These are phyloP conservation scores for Leucophenga montana DNA, from an alignment of 2,888 invertebrate genomes.

Conservation along the genomic window DNA sequence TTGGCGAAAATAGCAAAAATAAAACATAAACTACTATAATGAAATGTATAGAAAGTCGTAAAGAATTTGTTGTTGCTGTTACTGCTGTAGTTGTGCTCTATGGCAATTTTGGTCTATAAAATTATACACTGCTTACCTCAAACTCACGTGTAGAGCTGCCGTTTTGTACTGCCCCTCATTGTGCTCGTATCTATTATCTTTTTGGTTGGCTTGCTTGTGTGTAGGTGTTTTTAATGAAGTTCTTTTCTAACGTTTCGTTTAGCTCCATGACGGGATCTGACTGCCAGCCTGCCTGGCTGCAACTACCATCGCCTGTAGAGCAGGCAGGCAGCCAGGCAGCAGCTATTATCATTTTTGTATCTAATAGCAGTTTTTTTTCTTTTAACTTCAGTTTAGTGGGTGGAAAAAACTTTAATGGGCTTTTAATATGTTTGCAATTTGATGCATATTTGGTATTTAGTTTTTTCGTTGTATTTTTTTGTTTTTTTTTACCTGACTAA, in stretches of 20 bases:
- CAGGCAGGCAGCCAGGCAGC: slow-evolving; percentile 29
- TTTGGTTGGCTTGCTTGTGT: neutral
- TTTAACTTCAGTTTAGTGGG: slow-evolving; percentile 2
- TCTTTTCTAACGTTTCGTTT: neutral
- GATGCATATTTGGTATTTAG: slow-evolving; percentile 39
- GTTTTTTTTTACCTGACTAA: neutral
- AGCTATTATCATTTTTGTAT: slow-evolving; percentile 27
- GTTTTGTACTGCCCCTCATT: neutral
- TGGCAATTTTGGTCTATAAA: neutral
- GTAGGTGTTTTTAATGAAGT: slow-evolving; percentile 6
- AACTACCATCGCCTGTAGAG: slow-evolving; percentile 20
- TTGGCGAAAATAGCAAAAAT: slow-evolving; percentile 15
- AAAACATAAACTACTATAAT: slow-evolving; percentile 21
- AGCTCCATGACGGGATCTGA: neutral
- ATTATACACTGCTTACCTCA: neutral
- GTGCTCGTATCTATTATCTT: neutral
- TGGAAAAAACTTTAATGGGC: slow-evolving; percentile 43
- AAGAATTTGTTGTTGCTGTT: slow-evolving; percentile 8
- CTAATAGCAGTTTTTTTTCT: neutral
- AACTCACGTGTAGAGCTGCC: neutral
- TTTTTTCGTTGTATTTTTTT: neutral
- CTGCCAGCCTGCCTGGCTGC: slow-evolving; percentile 15
- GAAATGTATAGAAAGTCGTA: slow-evolving; percentile 20
- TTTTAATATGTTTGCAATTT: slow-evolving; percentile 48
- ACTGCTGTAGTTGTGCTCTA: no score